These are phyloP conservation scores for Erythrocebus patas DNA, from an alignment of 2,113 vertebrate genomes.

Conservation along the genomic window DNA sequence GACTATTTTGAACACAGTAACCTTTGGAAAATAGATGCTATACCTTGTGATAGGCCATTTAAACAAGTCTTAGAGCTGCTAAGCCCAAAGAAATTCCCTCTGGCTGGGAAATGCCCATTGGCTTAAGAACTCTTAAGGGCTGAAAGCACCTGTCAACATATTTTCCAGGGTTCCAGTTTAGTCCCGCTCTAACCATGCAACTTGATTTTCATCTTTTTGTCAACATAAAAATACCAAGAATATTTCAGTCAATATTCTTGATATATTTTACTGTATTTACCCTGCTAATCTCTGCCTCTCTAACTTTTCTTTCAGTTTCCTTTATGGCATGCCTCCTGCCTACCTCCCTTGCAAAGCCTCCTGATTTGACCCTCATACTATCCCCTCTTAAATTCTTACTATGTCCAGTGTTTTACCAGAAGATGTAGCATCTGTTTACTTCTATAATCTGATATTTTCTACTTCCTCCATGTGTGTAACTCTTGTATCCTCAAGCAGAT, in stretches of 20 bases:
- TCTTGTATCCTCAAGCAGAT: neutral
- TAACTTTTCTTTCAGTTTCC: neutral
- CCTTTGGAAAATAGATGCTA: neutral
- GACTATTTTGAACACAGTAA: neutral
- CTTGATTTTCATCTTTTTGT: neutral
- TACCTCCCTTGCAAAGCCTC: neutral
- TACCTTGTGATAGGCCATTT: neutral
- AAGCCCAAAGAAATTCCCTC: neutral
- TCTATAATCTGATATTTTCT: neutral
- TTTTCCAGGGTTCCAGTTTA: neutral
- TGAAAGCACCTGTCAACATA: neutral
- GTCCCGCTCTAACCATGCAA: neutral
- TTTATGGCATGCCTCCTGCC: neutral
- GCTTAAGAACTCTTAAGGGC: neutral
- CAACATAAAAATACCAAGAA: neutral
- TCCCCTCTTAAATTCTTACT: neutral
- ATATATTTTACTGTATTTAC: neutral
- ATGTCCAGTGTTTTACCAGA: neutral
- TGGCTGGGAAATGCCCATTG: neutral
- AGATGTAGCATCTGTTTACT: neutral
- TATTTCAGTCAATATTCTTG: neutral
- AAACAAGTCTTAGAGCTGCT: neutral
- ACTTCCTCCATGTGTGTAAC: neutral
- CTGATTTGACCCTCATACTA: accelerated
- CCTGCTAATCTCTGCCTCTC: neutral